phyloP scores from a whole-genome alignment of 2,888 invertebrate species.

The Lacanobia wlatinum region DNA sequence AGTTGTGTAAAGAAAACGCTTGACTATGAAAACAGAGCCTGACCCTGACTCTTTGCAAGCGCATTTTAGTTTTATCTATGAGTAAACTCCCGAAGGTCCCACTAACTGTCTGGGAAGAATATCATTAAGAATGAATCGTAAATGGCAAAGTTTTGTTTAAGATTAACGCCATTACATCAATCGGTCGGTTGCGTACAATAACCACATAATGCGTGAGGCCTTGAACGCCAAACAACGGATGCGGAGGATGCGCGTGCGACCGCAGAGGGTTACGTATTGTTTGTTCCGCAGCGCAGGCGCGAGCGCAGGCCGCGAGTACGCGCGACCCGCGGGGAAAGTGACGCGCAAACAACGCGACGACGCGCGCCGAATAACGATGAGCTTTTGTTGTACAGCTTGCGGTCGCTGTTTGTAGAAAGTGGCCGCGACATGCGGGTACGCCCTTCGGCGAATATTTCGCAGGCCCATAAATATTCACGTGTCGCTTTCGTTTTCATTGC shows the following conservation, averaged over 20 bases:
- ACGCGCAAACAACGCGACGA: conserved; percentile 76
- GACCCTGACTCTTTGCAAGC: background rate
- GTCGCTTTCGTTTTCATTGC: conserved; percentile 88
- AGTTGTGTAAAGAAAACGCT: conserved; percentile 4
- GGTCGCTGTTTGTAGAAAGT: conserved; percentile 87
- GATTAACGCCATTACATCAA: conserved; percentile 67
- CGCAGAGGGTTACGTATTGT: conserved; percentile 82
- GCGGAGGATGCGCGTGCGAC: conserved; percentile 76
- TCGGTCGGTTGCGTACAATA: conserved; percentile 67
- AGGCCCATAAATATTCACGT: conserved; percentile 87
- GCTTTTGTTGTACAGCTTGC: conserved; percentile 82
- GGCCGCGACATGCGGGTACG: conserved; percentile 87
- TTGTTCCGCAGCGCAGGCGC: conserved; percentile 67
- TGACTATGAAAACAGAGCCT: background rate
- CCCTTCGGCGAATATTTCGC: conserved; percentile 90
- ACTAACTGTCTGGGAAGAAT: conserved; percentile 28
- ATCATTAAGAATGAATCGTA: conserved; percentile 48
- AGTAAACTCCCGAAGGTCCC: conserved; percentile 29
- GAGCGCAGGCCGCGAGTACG: conserved; percentile 50
- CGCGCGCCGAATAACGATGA: conserved; percentile 88
- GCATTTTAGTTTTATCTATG: background rate
- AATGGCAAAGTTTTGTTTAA: conserved; percentile 58
- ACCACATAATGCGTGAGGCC: conserved; percentile 72
- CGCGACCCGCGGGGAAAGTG: conserved; percentile 83
- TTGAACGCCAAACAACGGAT: conserved; percentile 80